Conservation (phyloP, 1,140 invertebrate species). For the Drosophila prosaltans region DNA sequence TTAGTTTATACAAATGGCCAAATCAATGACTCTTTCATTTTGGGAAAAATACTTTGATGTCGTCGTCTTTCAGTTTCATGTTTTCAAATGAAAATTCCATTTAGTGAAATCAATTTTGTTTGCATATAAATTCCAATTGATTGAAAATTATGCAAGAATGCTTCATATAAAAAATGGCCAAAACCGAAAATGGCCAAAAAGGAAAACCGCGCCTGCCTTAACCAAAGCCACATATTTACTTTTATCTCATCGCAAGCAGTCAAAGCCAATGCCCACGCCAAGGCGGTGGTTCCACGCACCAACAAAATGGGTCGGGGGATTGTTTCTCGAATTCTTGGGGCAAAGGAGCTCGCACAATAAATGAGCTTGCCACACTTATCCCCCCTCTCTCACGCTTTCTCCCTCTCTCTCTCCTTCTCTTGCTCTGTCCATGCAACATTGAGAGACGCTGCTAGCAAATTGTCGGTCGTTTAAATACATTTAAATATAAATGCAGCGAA, state of each 20-base stretch:
- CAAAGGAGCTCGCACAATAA: slow-evolving; percentile 52
- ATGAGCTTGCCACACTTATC: slow-evolving; percentile 38
- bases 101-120: slow-evolving; percentile 15
- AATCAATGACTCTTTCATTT: slow-evolving; percentile 2
- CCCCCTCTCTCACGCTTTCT: background rate
- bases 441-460: slow-evolving; percentile 71
- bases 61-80: background rate
- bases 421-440: slow-evolving; percentile 49
- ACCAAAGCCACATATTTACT: slow-evolving; percentile 79
- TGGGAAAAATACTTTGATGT: background rate
- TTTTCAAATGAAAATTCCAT: slow-evolving; percentile 1
- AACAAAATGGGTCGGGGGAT: slow-evolving; percentile 54
- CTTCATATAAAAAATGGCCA: slow-evolving; percentile 24
- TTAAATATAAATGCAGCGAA: slow-evolving; percentile 76
- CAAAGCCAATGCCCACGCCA: slow-evolving; percentile 52
- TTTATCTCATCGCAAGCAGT: slow-evolving; percentile 69
- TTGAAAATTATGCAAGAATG: slow-evolving; percentile 75
- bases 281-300: slow-evolving; percentile 56
- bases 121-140: slow-evolving; percentile 53
- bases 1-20: slow-evolving; percentile 5
- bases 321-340: slow-evolving; percentile 34
- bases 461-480: slow-evolving; percentile 82
- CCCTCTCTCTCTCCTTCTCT: slow-evolving; percentile 12
- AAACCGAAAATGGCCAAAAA: slow-evolving; percentile 42
- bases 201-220: slow-evolving; percentile 60